Conservation (phyloP, 2,797 vertebrate genomes). For the Petrocephalus sullivani region DNA sequence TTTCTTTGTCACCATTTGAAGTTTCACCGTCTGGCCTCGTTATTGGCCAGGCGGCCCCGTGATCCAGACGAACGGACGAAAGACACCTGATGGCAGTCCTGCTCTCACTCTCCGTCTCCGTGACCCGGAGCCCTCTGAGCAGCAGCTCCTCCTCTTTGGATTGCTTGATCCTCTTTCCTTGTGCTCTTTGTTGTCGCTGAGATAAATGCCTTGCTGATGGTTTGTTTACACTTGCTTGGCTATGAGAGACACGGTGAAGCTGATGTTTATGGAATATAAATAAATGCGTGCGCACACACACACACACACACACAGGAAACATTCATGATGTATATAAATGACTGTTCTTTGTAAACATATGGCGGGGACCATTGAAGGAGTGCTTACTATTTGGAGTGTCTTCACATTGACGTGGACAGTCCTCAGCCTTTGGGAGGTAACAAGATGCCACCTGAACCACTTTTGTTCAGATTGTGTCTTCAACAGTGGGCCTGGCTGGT, state of each 20-base stretch:
- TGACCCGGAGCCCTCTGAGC: not conserved
- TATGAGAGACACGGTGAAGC: slow-evolving; percentile 34
- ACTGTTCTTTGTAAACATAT: not conserved
- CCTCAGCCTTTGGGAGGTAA: slow-evolving; percentile 46
- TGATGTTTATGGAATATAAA: slow-evolving; percentile 34
- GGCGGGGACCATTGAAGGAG: not conserved
- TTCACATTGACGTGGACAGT: slow-evolving; percentile 46
- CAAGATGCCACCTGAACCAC: slow-evolving; percentile 53
- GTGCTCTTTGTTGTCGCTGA: slow-evolving; percentile 32
- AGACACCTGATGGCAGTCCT: not conserved
- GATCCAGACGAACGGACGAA: not conserved
- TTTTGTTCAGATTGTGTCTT: slow-evolving; percentile 37
- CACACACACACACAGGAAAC: not conserved
- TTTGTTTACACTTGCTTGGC: slow-evolving; percentile 47
- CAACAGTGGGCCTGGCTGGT: not conserved
- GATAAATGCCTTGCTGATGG: slow-evolving; percentile 38
- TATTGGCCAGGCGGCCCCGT: not conserved
- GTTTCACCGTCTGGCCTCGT: not conserved
- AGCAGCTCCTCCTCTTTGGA: not conserved
- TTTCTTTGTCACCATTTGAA: not conserved
- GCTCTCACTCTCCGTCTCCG: not conserved
- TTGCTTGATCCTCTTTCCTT: not conserved
- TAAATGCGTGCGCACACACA: not conserved
- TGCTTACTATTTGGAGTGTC: slow-evolving; percentile 53
- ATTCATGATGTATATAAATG: not conserved